Percentiles rank a stretch among this genome's conserved stretches.
These are phyloP conservation scores for Synergus japonicus DNA, from an alignment of 2,888 invertebrate species.

Conservation along the genomic window DNA sequence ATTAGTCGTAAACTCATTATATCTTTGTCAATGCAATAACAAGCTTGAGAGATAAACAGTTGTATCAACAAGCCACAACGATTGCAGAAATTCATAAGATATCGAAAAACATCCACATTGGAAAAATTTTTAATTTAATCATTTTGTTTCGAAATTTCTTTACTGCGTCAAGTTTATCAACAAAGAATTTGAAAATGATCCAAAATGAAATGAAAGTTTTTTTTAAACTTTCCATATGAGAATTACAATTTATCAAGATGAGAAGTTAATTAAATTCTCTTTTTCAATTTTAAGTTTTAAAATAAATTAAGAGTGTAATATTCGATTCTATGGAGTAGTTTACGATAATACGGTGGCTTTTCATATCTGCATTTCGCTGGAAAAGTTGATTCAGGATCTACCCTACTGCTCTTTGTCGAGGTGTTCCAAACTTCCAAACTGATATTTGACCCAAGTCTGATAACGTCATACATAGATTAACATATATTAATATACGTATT, in stretches of 20 bases:
- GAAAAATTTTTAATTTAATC: too few species aligned
- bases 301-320: too few species aligned
- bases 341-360: neutral
- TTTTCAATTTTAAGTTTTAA: too few species aligned
- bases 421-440: neutral
- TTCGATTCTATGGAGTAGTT: neutral
- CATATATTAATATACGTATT: conserved; percentile 30
- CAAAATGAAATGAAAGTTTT: too few species aligned
- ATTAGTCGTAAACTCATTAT: neutral
- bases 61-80: neutral
- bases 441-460: neutral
- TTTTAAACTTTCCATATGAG: too few species aligned
- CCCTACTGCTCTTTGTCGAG: neutral
- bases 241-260: too few species aligned
- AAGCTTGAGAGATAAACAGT: neutral
- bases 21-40: neutral
- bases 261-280: too few species aligned
- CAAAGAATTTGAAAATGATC: too few species aligned
- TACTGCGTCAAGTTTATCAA: too few species aligned
- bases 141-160: too few species aligned
- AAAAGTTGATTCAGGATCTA: neutral
- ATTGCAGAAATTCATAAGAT: neutral
- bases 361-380: neutral
- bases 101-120: too few species aligned
- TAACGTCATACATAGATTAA: conserved; percentile 30